Percentiles rank a stretch among this genome's conserved stretches.
Conservation (phyloP, 1,140 invertebrate genomes). For the Drosophila dunni region DNA sequence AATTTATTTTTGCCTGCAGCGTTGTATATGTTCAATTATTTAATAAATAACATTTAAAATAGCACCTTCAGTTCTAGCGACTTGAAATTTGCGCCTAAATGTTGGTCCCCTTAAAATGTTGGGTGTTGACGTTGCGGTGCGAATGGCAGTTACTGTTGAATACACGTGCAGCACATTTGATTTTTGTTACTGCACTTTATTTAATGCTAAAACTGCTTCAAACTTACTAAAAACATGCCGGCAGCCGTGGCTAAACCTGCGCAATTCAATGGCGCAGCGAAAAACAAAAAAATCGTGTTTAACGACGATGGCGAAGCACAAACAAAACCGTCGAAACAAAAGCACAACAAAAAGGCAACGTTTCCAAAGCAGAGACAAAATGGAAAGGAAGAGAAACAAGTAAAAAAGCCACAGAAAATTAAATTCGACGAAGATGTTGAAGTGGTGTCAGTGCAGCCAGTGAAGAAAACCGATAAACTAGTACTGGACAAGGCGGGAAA, state of each 20-base stretch:
- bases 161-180: conserved; percentile 58
- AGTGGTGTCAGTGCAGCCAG: not conserved
- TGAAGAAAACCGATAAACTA: conserved; percentile 8
- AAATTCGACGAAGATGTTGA: conserved; percentile 40
- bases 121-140: conserved; percentile 17
- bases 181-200: conserved; percentile 3
- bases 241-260: conserved; percentile 57
- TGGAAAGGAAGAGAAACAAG: conserved; percentile 10
- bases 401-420: conserved; percentile 46
- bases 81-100: not conserved
- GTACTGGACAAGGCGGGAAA: not conserved
- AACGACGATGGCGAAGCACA: conserved; percentile 70
- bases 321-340: conserved; percentile 37
- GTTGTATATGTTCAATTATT: too few species aligned
- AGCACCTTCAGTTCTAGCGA: too few species aligned
- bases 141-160: conserved; percentile 35
- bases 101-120: conserved; percentile 1
- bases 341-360: conserved; percentile 29
- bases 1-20: too few species aligned
- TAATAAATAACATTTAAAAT: too few species aligned
- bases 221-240: conserved; percentile 58
- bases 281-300: conserved; percentile 80
- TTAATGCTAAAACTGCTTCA: conserved; percentile 41
- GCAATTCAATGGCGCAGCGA: conserved; percentile 51
- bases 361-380: conserved; percentile 24